Conservation (phyloP, 2,797 vertebrate genomes). For the Peromyscus eremicus region DNA sequence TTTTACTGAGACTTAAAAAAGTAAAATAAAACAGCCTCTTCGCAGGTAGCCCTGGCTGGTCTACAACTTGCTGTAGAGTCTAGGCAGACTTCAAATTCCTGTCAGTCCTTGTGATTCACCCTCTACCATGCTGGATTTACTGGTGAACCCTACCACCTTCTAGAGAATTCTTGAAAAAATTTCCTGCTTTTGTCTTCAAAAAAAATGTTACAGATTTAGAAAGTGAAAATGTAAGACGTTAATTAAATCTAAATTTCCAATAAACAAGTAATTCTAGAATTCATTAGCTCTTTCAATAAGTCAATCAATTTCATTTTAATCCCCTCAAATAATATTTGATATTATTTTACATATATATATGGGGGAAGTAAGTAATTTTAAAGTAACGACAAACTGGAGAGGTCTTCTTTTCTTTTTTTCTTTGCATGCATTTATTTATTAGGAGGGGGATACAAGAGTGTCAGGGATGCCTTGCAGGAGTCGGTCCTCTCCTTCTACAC, state of each 20-base stretch:
- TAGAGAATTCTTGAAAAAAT: not conserved
- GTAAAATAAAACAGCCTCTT: not conserved
- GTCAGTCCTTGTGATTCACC: not conserved
- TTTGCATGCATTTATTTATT: not conserved
- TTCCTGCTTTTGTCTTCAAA: conserved; percentile 28
- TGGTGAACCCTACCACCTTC: not conserved
- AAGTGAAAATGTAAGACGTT: conserved; percentile 6
- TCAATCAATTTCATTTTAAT: conserved; percentile 25
- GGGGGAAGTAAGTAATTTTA: conserved; percentile 18
- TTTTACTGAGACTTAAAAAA: not conserved
- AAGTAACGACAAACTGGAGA: not conserved
- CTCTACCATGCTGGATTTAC: not conserved
- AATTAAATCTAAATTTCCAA: conserved; percentile 10
- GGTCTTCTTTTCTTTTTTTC: not conserved
- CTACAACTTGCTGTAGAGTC: not conserved
- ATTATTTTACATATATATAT: not conserved
- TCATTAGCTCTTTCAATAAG: not conserved
- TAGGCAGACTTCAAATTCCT: not conserved
- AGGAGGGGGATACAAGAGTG: not conserved
- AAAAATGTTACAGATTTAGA: not conserved
- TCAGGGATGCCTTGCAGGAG: not conserved
- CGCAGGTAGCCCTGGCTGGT: not conserved
- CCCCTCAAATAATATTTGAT: not conserved
- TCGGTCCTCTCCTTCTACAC: not conserved
- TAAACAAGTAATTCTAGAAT: not conserved